Conservation (phyloP, 2,888 invertebrate genomes). For the Drosophila gaucha region DNA sequence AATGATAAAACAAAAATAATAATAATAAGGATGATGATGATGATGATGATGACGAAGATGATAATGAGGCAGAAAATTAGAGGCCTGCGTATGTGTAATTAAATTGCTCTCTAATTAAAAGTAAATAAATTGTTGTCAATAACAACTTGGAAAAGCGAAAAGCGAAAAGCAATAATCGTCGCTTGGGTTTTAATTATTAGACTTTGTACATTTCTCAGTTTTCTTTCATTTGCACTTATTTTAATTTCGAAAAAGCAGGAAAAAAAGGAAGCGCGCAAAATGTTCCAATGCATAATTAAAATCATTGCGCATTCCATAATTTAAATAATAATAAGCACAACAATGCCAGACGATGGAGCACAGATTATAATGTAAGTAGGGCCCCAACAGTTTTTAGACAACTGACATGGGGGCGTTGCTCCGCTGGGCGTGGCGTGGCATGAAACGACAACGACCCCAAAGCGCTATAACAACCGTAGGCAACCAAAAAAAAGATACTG, state of each 20-base stretch:
- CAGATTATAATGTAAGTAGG: slow-evolving; percentile 51
- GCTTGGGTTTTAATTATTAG: slow-evolving; percentile 33
- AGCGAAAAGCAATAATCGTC: slow-evolving; percentile 35
- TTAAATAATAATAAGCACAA: slow-evolving; percentile 67
- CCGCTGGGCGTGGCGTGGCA: no score
- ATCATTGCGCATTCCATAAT: slow-evolving; percentile 61
- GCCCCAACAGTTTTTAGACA: slow-evolving; percentile 24
- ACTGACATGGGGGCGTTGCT: slow-evolving; percentile 15
- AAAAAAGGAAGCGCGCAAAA: slow-evolving; percentile 31
- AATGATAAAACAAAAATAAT: neutral
- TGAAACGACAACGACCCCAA: slow-evolving; percentile 34
- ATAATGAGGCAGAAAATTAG: slow-evolving; percentile 9
- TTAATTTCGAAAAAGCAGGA: neutral
- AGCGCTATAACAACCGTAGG: slow-evolving; percentile 34
- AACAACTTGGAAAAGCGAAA: slow-evolving; percentile 19
- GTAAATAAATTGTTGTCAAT: slow-evolving; percentile 43
- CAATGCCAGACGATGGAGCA: slow-evolving; percentile 48
- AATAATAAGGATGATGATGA: neutral
- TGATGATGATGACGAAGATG: neutral
- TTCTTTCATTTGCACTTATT: neutral
- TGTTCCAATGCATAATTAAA: slow-evolving; percentile 70
- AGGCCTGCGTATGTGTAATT: slow-evolving; percentile 48
- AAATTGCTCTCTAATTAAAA: slow-evolving; percentile 55
- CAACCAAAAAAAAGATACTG: slow-evolving; percentile 52
- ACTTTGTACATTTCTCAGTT: neutral